Evolutionary conservation across 2,113 vertebrate species (phyloP), one percentile per base, ranked within the genome.

Genomic region (Mixornis gularis): DNA sequence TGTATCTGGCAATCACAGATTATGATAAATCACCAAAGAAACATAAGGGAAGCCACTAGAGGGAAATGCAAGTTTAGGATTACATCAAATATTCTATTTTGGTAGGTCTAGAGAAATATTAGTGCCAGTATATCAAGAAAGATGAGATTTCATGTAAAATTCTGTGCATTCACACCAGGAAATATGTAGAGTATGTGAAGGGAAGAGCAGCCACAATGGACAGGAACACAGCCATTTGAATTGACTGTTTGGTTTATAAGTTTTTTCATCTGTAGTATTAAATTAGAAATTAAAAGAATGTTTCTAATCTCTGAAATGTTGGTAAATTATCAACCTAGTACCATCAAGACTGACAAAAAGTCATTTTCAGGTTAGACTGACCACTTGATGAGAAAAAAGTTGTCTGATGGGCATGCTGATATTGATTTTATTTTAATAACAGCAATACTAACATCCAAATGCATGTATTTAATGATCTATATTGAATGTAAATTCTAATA

Each of bases 31-130:
- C 29, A 62, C 10, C 3, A 58, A 78, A 74, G 34, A 65, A 64
- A 64, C 22, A 17, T 6, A 44, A 52, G 4, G 8, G 3, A 69
- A 84, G 53, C 3, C 10, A 78, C 21, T 48, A 79, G 36, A 86
- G 32, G 56, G 55, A 86, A 80, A 69, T 0, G 0, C 17, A 69
- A 56, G 0, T 3, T 66, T 46, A 59, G 5, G 7, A 32, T 85
- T 85, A 20, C 15, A 62, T 56, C 1, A 34, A 38, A 70, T 63
- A 3, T 32, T 62, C 22, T 66, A 7, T 58, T 91, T 65, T n/a
- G 7, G 5, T 40, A 74, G 0, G 1, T 24, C 22, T 91, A 53
- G 16, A 73, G 3, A 79, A 79, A 53, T 62, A 21, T 10, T 34
- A 51, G 7, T 24, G 10, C 2, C 19, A 59, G 8, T n/a, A 58